Evolutionary conservation across 64 coral and sea anemone genomes (phyloP), one percentile per base, ranked within the genome.

Genomic region (Pocillopora verrucosa): DNA sequence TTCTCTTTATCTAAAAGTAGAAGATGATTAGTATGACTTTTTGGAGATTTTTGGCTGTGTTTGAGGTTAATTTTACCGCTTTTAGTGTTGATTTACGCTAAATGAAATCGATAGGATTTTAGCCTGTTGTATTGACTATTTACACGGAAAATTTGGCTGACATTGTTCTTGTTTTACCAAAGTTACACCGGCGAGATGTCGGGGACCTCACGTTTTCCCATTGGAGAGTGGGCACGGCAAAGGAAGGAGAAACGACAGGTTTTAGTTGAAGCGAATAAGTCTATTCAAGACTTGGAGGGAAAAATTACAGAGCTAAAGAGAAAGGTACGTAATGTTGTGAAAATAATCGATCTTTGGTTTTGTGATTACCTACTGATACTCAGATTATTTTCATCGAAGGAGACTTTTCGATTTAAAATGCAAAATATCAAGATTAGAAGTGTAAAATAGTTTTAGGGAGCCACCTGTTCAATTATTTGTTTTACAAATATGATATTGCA

Each of bases 121-220:
- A 62, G 59, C 79, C 60, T 12, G 79, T 81, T 81, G 79, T 81
- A 81, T 81, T 81, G 79, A 81, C 79, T 81, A 81, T 81, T 61
- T 30, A 62, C 59, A 60, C 24, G n/a, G 20, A 64, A 81, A 81
- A 81, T 81, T 63, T 63, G 79, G 79, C 14, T 63, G 60, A 81
- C 1, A 81, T 81, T 61, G 78, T 22, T 80, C 78, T 81, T 81
- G n/a, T 81, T 62, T 81, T 62, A 9, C 79, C 34, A 81, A 63
- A 81, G 79, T 81, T 81, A 81, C 79, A 81, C 79, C 24, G 79
- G 79, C 79, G 79, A 63, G 60, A 81, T 81, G 79, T 62, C 15
- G 73, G 25, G 73, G 73, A 75, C 79, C 11, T 81, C 79, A 65
- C 59, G 59, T 63, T 81, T 36, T 81, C 79, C 79, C 59, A 81